Conservation (phyloP, 2,888 invertebrate species). For the Conomelus anceps region DNA sequence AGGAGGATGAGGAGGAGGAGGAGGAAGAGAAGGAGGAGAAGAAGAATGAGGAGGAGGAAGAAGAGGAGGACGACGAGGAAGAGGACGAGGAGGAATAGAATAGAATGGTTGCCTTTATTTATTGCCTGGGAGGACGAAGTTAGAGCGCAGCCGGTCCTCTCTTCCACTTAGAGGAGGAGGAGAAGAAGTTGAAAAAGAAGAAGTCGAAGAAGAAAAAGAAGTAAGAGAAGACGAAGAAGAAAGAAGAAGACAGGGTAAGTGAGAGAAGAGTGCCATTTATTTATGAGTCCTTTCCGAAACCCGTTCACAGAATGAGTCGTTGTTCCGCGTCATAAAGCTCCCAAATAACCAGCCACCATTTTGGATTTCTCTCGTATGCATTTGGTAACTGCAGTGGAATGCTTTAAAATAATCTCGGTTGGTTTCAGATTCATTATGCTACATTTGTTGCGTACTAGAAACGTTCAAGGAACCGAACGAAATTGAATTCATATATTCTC, state of each 20-base stretch:
- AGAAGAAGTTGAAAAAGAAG: not conserved
- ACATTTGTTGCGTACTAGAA: not conserved
- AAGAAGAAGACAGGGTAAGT: not conserved
- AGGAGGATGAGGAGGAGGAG: too few species aligned
- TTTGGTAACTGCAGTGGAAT: not conserved
- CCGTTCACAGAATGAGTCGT: not conserved
- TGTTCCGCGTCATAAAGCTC: not conserved
- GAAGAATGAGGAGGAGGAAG: too few species aligned
- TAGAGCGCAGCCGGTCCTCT: too few species aligned
- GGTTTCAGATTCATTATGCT: too few species aligned
- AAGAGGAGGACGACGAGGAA: too few species aligned
- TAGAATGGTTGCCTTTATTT: too few species aligned
- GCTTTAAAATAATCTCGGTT: not conserved
- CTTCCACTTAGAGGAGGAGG: too few species aligned
- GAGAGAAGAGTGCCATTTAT: not conserved
- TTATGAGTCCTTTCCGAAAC: not conserved
- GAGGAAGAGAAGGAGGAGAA: too few species aligned
- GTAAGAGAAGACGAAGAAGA: not conserved
- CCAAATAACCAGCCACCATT: not conserved
- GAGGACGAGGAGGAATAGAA: too few species aligned
- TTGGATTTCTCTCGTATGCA: not conserved
- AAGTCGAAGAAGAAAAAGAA: not conserved
- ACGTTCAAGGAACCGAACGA: not conserved
- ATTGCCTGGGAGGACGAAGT: too few species aligned
- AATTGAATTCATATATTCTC: too few species aligned